These are phyloP conservation scores for Pectinophora gossypiella DNA, from an alignment of 1,140 invertebrate genomes.

Conservation along the genomic window DNA sequence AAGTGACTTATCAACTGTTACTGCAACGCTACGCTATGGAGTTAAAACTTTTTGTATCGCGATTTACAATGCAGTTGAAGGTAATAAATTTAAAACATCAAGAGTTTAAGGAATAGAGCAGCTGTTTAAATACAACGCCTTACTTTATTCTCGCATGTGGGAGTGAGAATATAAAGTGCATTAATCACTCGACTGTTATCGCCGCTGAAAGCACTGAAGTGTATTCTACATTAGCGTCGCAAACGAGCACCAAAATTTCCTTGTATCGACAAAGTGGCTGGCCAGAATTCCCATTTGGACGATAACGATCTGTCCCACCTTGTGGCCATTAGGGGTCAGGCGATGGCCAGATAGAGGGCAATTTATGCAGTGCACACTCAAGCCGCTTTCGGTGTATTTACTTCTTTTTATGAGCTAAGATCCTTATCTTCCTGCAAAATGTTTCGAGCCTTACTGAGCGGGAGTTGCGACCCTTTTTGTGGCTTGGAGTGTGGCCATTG, in stretches of 20 bases:
- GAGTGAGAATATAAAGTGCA: not conserved
- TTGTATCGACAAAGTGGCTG: slow-evolving; percentile 52
- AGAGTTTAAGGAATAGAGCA: no score
- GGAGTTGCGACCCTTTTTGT: not conserved
- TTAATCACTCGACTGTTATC: not conserved
- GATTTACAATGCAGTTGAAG: no score
- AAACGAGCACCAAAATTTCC: slow-evolving; percentile 47
- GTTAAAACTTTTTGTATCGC: no score
- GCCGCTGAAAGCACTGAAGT: not conserved
- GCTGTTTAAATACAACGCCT: no score
- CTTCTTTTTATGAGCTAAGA: slow-evolving; percentile 43
- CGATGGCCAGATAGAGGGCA: slow-evolving; percentile 54
- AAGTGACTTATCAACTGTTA: no score
- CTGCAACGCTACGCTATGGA: no score
- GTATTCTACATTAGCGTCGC: slow-evolving; percentile 18
- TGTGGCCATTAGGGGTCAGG: slow-evolving; percentile 57
- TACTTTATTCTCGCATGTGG: no score
- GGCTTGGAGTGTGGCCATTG: not conserved
- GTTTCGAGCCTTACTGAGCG: slow-evolving; percentile 9
- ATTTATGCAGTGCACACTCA: slow-evolving; percentile 60
- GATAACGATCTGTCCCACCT: slow-evolving; percentile 65
- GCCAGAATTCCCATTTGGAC: slow-evolving; percentile 47
- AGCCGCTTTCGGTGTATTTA: slow-evolving; percentile 42
- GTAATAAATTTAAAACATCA: slow-evolving; percentile 11
- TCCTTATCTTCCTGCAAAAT: slow-evolving; percentile 43